phyloP scores from a whole-genome alignment of 2,113 vertebrate species.

The Elephantulus edwardii region DNA sequence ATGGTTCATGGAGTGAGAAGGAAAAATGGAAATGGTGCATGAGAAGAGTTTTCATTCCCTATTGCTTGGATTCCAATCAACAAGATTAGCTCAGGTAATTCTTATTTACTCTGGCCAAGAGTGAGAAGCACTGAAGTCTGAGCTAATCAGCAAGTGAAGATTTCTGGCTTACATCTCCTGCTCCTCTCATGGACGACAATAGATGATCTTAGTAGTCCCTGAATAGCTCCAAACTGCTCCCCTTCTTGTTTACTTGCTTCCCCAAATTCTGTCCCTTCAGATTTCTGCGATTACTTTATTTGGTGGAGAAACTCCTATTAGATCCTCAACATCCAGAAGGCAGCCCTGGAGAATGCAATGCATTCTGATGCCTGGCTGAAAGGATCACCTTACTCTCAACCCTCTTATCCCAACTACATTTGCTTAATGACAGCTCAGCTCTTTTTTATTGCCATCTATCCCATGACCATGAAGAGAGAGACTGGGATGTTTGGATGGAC shows the following conservation, averaged over 20 bases:
- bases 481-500: background rate
- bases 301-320: background rate
- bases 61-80: slow-evolving; percentile 10
- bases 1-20: background rate
- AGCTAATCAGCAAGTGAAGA: background rate
- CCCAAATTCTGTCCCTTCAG: background rate
- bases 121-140: background rate
- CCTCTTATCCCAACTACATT: background rate
- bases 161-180: background rate
- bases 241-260: slow-evolving; percentile 2
- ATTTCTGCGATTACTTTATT: slow-evolving; percentile 37
- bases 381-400: background rate
- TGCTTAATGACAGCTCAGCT: background rate
- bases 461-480: background rate
- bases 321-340: background rate
- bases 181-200: background rate
- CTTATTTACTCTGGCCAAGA: background rate
- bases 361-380: background rate
- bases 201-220: background rate
- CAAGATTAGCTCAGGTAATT: slow-evolving; percentile 9
- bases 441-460: background rate
- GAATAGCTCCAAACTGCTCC: background rate
- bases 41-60: slow-evolving; percentile 3
- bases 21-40: slow-evolving; percentile 16
- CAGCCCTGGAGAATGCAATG: background rate